Conservation (phyloP, 2,888 invertebrate genomes). For the Tinea trinotella region DNA sequence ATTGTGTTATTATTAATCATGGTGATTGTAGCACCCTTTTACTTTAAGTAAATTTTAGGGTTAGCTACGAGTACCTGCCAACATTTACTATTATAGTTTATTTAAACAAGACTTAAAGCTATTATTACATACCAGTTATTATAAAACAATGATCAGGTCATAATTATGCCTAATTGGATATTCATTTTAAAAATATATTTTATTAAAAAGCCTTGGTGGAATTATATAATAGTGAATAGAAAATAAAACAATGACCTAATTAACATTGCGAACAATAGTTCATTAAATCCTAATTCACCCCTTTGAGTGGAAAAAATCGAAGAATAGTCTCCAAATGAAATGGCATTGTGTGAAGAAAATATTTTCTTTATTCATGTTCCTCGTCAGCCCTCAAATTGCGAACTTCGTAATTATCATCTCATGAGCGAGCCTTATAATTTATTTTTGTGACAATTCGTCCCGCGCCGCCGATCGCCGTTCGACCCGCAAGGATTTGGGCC, state of each 20-base stretch:
- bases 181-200: too few relatives aligned
- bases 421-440: conserved; percentile 15
- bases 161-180: too few relatives aligned
- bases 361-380: conserved; percentile 9
- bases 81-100: too few relatives aligned
- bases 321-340: neutral
- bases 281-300: conserved; percentile 9
- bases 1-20: too few relatives aligned
- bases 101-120: too few relatives aligned
- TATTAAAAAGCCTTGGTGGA: too few relatives aligned
- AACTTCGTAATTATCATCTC: conserved; percentile 6
- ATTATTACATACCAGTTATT: too few relatives aligned
- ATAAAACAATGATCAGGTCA: too few relatives aligned
- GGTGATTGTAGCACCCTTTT: too few relatives aligned
- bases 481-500: conserved; percentile 60
- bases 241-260: neutral
- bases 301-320: conserved; percentile 1
- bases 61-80: too few relatives aligned
- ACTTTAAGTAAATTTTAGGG: too few relatives aligned
- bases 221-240: too few relatives aligned
- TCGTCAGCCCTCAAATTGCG: conserved; percentile 10
- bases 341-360: neutral
- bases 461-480: conserved; percentile 53
- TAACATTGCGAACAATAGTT: conserved; percentile 7
- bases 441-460: conserved; percentile 57